Evolutionary conservation across 2,797 vertebrate genomes (phyloP).

Genomic region (Micromesistius poutassou): DNA sequence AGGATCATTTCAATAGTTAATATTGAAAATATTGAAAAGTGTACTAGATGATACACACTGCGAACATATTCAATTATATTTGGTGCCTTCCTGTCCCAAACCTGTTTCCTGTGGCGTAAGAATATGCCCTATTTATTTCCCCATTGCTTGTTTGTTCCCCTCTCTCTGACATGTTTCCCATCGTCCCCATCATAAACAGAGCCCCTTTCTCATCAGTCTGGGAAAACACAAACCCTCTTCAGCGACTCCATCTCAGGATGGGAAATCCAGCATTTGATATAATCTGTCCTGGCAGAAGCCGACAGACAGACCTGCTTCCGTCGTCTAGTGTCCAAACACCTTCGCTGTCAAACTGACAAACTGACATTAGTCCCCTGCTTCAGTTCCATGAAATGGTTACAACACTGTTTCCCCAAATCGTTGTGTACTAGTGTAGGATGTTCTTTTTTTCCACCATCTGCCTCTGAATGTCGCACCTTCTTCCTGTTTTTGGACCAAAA

Average conservation of each 20-base stretch:
- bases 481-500: conserved; percentile 53
- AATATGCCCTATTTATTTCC: conserved; percentile 72
- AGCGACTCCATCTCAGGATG: conserved; percentile 62
- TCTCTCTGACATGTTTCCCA: conserved; percentile 63
- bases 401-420: neutral
- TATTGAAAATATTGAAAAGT: neutral
- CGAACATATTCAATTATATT: conserved; percentile 37
- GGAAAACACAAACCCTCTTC: conserved; percentile 63
- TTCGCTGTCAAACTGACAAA: neutral
- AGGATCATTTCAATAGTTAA: neutral
- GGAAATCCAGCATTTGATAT: conserved; percentile 55
- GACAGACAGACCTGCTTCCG: conserved; percentile 38
- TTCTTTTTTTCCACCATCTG: conserved; percentile 41
- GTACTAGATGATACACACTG: neutral
- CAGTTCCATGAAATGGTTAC: neutral
- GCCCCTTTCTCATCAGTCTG: conserved; percentile 60
- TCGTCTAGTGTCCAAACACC: conserved; percentile 9
- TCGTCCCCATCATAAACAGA: conserved; percentile 67
- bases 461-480: conserved; percentile 32
- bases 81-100: conserved; percentile 59
- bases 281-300: conserved; percentile 46
- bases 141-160: conserved; percentile 56
- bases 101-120: conserved; percentile 66
- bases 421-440: neutral
- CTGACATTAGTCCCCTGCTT: neutral